Evolutionary conservation across 2,888 invertebrate species (phyloP), one percentile per base, ranked within the genome.

Genomic region (Lasioglossum malachurum): DNA sequence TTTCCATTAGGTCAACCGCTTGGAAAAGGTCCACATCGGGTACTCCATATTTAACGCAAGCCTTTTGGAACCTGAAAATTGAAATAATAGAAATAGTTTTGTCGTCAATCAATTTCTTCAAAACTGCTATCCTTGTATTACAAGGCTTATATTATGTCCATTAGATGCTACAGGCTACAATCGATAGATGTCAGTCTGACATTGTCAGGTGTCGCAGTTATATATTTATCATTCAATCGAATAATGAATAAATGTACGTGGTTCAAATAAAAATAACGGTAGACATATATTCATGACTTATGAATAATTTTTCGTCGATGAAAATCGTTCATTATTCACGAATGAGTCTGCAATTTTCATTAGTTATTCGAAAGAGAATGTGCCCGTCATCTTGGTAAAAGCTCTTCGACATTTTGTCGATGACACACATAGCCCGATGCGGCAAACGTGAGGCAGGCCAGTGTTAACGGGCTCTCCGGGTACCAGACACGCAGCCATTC

Each of bases 1-100:
- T 97, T 95, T 99, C 99, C 97, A 98, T 98, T 46, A 99, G 96
- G 94, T 99, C 99, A 0, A 98, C 98, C 1, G 99, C 98, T 96
- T 98, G 98, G 96, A 99, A 99, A 19, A 98, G 96, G 94, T 99
- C 99, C 0, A 97, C 97, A 91, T 98, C 98, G 10, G 98, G 97
- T 0, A 99, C 98, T 78, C 99, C 99, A 93, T 98, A 98, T 92
- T 96, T 97, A 72, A 97, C 96, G 93, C 98, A 98, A 2, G 98
- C 98, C 90, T 97, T 97, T 92, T 98, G 97, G 95, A 99, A 98
- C 94, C 98, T 98, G 95, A 44, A 44, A 44, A 44, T 44, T 44
- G 3, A 95, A 85, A 88, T 80, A 71, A 69, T n/a, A 2, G 7
- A 27, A 35, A 31, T 19, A 31, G 31, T 67, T 31, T 7, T 7